Evolutionary conservation across 2,797 vertebrate species (phyloP).

Genomic region (Spinus pinus): DNA sequence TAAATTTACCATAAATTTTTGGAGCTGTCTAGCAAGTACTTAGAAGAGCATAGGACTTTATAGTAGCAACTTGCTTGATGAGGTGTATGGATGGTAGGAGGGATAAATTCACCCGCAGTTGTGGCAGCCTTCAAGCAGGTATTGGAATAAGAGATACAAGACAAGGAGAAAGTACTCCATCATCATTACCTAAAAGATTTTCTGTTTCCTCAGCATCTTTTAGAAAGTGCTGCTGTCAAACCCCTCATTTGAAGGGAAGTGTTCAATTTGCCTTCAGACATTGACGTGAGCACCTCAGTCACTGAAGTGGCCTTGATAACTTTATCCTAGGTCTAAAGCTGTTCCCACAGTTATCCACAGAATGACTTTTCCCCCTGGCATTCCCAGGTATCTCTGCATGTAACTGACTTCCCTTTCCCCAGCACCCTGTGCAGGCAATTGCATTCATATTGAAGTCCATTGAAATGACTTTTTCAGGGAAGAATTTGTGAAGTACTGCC

Average conservation of each 20-base stretch:
- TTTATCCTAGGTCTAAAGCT: neutral
- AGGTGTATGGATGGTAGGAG: neutral
- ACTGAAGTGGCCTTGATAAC: neutral
- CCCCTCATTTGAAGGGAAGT: neutral
- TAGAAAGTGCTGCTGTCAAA: neutral
- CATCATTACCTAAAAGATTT: neutral
- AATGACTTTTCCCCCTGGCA: neutral
- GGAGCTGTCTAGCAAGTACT: neutral
- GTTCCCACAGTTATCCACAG: neutral
- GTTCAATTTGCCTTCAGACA: neutral
- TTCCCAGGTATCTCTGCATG: neutral
- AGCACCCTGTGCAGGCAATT: neutral
- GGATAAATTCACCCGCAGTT: neutral
- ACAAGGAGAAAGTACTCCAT: neutral
- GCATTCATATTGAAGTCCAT: neutral
- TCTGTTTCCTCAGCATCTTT: neutral
- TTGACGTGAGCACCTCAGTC: neutral
- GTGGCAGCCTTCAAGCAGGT: neutral
- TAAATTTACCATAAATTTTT: neutral
- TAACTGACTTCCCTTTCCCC: neutral
- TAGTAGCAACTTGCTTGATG: neutral
- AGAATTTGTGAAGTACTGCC: slow-evolving; percentile 3
- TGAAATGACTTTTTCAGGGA: neutral
- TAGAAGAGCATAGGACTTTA: neutral
- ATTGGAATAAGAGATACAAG: neutral